Evolutionary conservation across 2,797 vertebrate species (phyloP).

Genomic region (Yasuhikotakia modesta): DNA sequence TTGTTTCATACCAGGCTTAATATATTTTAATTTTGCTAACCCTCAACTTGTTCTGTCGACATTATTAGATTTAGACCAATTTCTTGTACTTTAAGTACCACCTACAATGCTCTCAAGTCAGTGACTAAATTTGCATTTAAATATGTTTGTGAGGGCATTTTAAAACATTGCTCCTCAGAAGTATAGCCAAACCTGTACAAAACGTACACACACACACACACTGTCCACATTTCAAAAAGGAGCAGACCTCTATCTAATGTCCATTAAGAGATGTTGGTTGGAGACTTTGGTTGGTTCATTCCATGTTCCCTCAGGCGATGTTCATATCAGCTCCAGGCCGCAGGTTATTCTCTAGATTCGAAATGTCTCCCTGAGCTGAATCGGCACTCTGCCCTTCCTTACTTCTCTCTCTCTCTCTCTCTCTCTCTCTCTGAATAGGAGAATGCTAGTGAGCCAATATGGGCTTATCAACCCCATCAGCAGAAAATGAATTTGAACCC

Average conservation of each 20-base stretch:
- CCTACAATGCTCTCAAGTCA: not conserved
- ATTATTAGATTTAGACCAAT: not conserved
- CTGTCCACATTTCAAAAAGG: not conserved
- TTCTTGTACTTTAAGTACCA: not conserved
- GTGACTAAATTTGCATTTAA: not conserved
- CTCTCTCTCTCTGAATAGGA: conserved; percentile 49
- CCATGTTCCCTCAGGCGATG: conserved; percentile 47
- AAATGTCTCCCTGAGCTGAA: conserved; percentile 51
- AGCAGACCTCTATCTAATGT: conserved; percentile 42
- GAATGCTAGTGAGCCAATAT: conserved; percentile 51
- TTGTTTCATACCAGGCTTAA: not conserved
- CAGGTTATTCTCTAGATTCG: conserved; percentile 52
- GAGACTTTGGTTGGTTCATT: conserved; percentile 56
- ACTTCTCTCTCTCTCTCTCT: conserved; percentile 1
- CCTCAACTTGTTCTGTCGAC: not conserved
- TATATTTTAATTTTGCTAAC: not conserved
- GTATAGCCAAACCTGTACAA: not conserved
- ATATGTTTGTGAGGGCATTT: not conserved
- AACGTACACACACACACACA: not conserved
- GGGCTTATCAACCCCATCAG: conserved; percentile 58
- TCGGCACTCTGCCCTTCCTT: conserved; percentile 25
- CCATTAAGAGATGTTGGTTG: conserved; percentile 47
- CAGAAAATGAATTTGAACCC: conserved; percentile 59
- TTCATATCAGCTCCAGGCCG: conserved; percentile 45
- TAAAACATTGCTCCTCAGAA: not conserved